Evolutionary conservation across 1,140 invertebrate species (phyloP).

Genomic region (Tetranychus cinnabarinus): DNA sequence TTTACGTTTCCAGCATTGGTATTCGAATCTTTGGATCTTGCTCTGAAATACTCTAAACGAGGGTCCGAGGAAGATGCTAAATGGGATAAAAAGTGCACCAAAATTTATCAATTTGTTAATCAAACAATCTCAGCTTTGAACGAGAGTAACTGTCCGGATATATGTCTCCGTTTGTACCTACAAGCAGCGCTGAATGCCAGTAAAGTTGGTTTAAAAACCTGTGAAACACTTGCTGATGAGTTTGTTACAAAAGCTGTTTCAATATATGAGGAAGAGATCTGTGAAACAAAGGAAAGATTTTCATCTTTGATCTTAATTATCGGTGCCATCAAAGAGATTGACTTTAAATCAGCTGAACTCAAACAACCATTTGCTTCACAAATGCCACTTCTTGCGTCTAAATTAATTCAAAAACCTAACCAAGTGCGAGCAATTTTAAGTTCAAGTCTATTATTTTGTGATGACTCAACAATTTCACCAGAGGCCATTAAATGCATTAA

Average conservation of each 20-base stretch:
- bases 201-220: slow-evolving; percentile 73
- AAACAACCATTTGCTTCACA: slow-evolving; percentile 45
- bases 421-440: slow-evolving; percentile 53
- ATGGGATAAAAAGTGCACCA: slow-evolving; percentile 94
- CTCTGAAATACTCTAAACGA: slow-evolving; percentile 23
- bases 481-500: slow-evolving; percentile 4
- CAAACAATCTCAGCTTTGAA: slow-evolving; percentile 66
- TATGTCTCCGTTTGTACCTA: slow-evolving; percentile 73
- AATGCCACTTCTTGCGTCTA: slow-evolving; percentile 25
- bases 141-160: slow-evolving; percentile 50
- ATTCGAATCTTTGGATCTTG: slow-evolving; percentile 75
- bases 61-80: slow-evolving; percentile 23
- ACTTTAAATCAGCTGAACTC: slow-evolving; percentile 64
- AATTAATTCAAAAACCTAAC: slow-evolving; percentile 89
- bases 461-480: not conserved
- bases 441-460: slow-evolving; percentile 4
- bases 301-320: slow-evolving; percentile 86
- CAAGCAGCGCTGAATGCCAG: slow-evolving; percentile 83
- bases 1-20: slow-evolving; percentile 87
- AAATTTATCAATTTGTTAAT: slow-evolving; percentile 94
- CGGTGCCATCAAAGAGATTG: slow-evolving; percentile 80
- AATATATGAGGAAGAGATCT: slow-evolving; percentile 94
- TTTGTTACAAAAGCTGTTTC: slow-evolving; percentile 64
- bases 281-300: slow-evolving; percentile 85
- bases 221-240: slow-evolving; percentile 91